Conservation (phyloP, 2,797 vertebrate species). For the Brotula barbata region DNA sequence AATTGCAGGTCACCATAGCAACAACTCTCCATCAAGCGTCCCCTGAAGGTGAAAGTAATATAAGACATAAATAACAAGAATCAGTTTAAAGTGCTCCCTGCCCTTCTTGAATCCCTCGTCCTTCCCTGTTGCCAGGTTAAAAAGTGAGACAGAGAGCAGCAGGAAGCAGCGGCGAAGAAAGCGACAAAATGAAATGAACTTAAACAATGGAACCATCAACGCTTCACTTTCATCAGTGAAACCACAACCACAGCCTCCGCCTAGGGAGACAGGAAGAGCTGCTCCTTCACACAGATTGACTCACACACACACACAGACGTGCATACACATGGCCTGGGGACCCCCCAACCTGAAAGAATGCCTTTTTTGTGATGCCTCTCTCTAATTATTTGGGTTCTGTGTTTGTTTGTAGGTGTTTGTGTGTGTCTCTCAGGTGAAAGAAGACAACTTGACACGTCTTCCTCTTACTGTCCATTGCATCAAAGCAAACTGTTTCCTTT, state of each 20-base stretch:
- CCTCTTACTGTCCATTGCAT: neutral
- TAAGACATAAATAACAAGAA: too few species aligned
- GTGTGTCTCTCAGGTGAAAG: slow-evolving; percentile 18
- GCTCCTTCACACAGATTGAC: slow-evolving; percentile 10
- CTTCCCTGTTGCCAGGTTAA: neutral
- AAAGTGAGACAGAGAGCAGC: slow-evolving; percentile 9
- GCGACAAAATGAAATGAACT: slow-evolving; percentile 1
- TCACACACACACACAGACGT: slow-evolving; percentile 1
- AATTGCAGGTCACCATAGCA: too few species aligned
- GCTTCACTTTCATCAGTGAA: slow-evolving; percentile 53
- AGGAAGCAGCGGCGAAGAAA: slow-evolving; percentile 25
- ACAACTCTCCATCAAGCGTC: too few species aligned
- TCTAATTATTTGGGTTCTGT: slow-evolving; percentile 18
- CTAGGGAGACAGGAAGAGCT: slow-evolving; percentile 3
- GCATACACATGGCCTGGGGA: slow-evolving; percentile 35
- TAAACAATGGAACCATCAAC: slow-evolving; percentile 25
- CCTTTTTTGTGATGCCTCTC: slow-evolving; percentile 7
- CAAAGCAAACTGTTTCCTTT: neutral
- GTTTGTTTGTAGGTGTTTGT: neutral
- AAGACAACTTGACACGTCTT: neutral
- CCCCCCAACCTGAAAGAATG: slow-evolving; percentile 12
- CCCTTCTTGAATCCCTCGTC: slow-evolving; percentile 31
- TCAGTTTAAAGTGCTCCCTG: too few species aligned
- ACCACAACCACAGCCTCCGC: slow-evolving; percentile 47
- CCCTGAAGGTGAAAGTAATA: too few species aligned